Evolutionary conservation across 2,113 vertebrate genomes (phyloP).

Genomic region (Crocuta crocuta): DNA sequence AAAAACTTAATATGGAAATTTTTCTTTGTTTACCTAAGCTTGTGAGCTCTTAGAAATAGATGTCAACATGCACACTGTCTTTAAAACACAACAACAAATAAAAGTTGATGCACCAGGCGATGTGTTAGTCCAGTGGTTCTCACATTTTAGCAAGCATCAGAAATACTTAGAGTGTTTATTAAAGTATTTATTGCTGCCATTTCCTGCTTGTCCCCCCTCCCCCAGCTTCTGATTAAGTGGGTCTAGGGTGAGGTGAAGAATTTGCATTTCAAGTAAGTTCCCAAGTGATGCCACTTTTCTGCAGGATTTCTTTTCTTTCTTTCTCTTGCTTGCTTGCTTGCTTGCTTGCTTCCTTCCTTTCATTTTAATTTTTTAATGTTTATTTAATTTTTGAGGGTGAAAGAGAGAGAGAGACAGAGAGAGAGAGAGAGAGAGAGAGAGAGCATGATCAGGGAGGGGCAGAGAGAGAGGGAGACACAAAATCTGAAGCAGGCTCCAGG

Average conservation of each 20-base stretch:
- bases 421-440: no score
- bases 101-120: background rate
- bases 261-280: background rate
- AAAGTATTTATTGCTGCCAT: background rate
- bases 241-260: background rate
- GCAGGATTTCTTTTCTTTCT: background rate
- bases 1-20: background rate
- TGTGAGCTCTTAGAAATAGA: slow-evolving; percentile 25
- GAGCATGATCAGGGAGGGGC: no score
- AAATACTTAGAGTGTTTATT: background rate
- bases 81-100: background rate
- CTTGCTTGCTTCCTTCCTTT: background rate
- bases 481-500: no score
- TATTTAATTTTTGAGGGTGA: no score
- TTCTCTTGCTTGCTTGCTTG: no score
- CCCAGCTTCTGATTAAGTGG: background rate
- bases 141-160: background rate
- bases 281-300: background rate
- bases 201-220: no score
- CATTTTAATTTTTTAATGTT: no score
- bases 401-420: no score
- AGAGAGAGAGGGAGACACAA: no score
- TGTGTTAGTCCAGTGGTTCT: background rate
- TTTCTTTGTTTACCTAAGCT: background rate
- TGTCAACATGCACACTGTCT: background rate